Evolutionary conservation across 2,888 invertebrate genomes (phyloP).

Genomic region (Plebejus anna): DNA sequence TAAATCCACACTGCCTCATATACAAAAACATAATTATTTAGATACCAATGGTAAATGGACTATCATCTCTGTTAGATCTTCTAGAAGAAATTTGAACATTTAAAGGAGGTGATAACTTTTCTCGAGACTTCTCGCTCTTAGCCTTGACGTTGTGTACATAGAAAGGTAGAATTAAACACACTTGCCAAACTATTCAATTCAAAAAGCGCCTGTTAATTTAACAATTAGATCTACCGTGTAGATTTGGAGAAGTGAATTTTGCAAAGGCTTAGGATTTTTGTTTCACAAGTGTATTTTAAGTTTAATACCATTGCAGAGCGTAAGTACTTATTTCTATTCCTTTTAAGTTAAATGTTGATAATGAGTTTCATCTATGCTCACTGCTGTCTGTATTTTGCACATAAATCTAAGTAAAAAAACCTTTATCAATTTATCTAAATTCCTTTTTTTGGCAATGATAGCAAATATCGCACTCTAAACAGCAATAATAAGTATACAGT

Average conservation of each 20-base stretch:
- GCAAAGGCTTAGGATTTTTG: background rate
- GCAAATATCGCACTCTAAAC: background rate
- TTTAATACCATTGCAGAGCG: background rate
- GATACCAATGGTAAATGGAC: no score
- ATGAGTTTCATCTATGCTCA: slow-evolving; percentile 9
- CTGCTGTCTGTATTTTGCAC: background rate
- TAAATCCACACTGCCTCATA: no score
- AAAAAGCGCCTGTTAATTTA: no score
- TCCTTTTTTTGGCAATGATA: background rate
- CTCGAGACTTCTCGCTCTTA: background rate
- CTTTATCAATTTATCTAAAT: background rate
- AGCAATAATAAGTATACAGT: background rate
- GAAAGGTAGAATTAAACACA: background rate
- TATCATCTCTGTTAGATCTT: no score
- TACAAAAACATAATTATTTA: no score
- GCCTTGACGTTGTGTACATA: background rate
- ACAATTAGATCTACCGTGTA: no score
- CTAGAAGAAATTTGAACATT: no score
- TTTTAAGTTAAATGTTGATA: background rate
- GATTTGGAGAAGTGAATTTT: no score
- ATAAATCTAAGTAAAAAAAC: background rate
- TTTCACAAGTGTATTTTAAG: slow-evolving; percentile 4
- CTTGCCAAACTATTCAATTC: background rate
- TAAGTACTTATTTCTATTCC: background rate
- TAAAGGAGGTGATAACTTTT: no score